Conservation (phyloP, 2,888 invertebrate genomes). For the Microctonus hyperodae region DNA sequence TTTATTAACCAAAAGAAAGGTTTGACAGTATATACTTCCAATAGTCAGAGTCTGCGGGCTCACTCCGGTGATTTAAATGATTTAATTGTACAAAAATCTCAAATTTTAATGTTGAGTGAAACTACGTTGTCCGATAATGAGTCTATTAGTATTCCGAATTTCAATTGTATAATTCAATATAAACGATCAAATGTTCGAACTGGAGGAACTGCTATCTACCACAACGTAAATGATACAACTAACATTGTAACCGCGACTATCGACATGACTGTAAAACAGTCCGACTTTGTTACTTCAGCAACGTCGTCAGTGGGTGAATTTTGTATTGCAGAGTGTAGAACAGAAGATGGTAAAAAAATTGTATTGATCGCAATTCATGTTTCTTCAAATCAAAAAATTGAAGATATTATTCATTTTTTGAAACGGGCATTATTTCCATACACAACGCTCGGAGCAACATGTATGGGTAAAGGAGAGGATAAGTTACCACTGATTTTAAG, state of each 20-base stretch:
- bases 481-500: constrained; percentile 3
- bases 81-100: constrained; percentile 12
- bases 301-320: constrained; percentile 26
- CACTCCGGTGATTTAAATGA: constrained; percentile 6
- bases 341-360: constrained; percentile 24
- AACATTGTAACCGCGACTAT: constrained; percentile 23
- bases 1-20: constrained; percentile 14
- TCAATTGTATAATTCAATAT: constrained; percentile 26
- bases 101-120: constrained; percentile 28
- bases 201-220: constrained; percentile 28
- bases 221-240: constrained; percentile 2
- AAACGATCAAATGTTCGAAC: constrained; percentile 19
- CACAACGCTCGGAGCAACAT: constrained; percentile 44
- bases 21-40: constrained; percentile 16
- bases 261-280: not conserved
- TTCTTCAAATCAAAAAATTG: constrained; percentile 18
- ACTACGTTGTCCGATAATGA: constrained; percentile 28
- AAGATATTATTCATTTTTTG: constrained; percentile 23
- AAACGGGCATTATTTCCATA: constrained; percentile 18
- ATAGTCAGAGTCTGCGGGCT: constrained; percentile 23
- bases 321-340: constrained; percentile 23
- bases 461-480: constrained; percentile 1
- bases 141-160: constrained; percentile 19
- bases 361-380: constrained; percentile 30
- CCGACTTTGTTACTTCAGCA: not conserved